Evolutionary conservation across 2,797 vertebrate species (phyloP).

Genomic region (Macroramphosus scolopax): DNA sequence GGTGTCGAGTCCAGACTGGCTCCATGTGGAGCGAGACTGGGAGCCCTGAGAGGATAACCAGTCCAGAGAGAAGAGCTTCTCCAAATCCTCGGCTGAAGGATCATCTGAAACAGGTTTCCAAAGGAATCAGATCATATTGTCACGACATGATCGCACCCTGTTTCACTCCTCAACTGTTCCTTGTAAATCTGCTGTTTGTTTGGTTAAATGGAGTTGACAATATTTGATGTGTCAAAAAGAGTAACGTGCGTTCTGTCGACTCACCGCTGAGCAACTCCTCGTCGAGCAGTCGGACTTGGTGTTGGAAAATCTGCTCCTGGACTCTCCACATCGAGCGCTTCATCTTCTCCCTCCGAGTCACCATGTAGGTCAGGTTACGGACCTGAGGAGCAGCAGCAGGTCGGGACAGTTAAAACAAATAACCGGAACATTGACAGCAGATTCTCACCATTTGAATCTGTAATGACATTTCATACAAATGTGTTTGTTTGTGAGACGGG

Average conservation of each 20-base stretch:
- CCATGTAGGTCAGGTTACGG: slow-evolving; percentile 98
- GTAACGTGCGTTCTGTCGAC: no score
- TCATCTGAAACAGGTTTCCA: slow-evolving; percentile 50
- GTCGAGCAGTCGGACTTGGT: slow-evolving; percentile 86
- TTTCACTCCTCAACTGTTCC: no score
- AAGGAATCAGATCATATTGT: not conserved
- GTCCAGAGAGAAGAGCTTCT: slow-evolving; percentile 54
- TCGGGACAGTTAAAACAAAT: not conserved
- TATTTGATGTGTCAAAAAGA: no score
- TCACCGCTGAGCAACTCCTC: slow-evolving; percentile 87
- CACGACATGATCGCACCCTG: no score
- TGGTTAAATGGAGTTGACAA: no score
- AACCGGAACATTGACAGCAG: no score
- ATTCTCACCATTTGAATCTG: no score
- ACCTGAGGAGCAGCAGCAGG: slow-evolving; percentile 74
- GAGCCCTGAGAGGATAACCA: slow-evolving; percentile 42
- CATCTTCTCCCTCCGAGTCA: slow-evolving; percentile 96
- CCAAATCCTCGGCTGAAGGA: slow-evolving; percentile 49
- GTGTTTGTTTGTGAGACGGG: no score
- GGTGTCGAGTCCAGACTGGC: slow-evolving; percentile 34
- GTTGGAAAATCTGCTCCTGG: slow-evolving; percentile 96
- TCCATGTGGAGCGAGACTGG: slow-evolving; percentile 35
- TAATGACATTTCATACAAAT: no score
- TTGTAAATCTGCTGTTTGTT: no score
- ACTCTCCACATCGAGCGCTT: slow-evolving; percentile 92